Base-by-base conservation (phyloP, 2,888 invertebrate genomes). In the Coronaproctus castanopsis region DNA sequence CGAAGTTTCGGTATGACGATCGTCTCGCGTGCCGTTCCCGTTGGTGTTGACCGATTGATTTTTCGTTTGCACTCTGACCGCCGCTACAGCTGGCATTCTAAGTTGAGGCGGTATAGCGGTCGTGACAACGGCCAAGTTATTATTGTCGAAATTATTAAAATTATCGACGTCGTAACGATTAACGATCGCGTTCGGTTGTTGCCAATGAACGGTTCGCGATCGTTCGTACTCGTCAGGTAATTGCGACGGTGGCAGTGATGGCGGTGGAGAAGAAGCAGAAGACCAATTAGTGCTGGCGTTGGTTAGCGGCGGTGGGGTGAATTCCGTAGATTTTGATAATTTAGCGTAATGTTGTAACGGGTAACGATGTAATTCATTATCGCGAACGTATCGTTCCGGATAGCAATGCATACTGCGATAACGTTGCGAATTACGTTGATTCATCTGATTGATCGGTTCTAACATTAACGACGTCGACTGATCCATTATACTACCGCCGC, bases 401-500 rank as follows among this genome's bases (percentile, higher is more conserved):
- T 36, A 36, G 36, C 36, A 36, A 36, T 36, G 36, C 36, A 36
- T 36, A 36, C 36, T 36, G 5, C 36, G 36, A 36, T 36, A 36
- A 8, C 36, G 36, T 36, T 36, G 36, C 36, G 36, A 36, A 36
- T 36, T 36, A 5, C 36, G 36, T 36, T 36, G 36, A 36, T 36
- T 5, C 36, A 36, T 36, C 2, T 59, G 59, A 36, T 59, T 56
- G 8, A 59, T 24, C 21, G 59, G 59, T 36, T 59, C 59, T 52
- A 59, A 21, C 2, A 59, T 55, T 18, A 59, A 55, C 59, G 55
- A 55, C 3, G 55, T 52, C 3, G 59, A 59, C 24, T 59, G 59
- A 3, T 59, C 59, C 22, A 59, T 52, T 24, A 59, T 59, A 36
- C 14, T 36, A 14, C 8, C 14, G 36, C 8, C 8, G 36, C 36